Evolutionary conservation across 2,797 vertebrate genomes (phyloP).

Genomic region (Acipenser ruthenus): DNA sequence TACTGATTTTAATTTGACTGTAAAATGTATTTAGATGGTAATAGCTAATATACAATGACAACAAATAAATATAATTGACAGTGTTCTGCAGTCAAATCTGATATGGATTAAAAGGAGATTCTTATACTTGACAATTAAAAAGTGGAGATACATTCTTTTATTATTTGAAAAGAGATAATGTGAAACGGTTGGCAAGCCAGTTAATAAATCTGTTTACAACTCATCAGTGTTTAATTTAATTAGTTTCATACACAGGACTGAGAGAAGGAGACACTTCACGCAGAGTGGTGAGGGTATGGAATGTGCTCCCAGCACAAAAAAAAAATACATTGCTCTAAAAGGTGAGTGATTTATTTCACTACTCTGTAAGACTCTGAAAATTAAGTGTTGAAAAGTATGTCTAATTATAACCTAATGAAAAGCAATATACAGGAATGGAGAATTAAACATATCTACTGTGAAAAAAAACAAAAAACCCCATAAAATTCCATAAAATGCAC

Average conservation of each 20-base stretch:
- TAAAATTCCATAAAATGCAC: no score
- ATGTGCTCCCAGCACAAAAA: no score
- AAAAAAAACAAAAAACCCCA: no score
- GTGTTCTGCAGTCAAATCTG: neutral
- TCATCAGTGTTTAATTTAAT: constrained; percentile 6
- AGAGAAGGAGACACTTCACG: no score
- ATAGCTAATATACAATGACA: neutral
- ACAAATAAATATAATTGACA: constrained; percentile 11
- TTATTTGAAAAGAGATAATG: neutral
- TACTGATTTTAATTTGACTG: no score
- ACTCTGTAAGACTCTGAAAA: no score
- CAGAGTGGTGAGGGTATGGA: no score
- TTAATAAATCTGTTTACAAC: constrained; percentile 11
- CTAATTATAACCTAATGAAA: no score
- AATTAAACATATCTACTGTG: no score
- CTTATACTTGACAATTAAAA: neutral
- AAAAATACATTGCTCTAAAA: neutral
- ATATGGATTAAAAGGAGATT: neutral
- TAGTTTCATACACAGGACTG: neutral
- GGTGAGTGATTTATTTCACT: neutral
- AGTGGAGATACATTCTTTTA: neutral
- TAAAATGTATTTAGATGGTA: neutral
- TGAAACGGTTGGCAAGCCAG: constrained; percentile 7
- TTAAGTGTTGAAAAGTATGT: no score
- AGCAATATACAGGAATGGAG: no score